Conservation (phyloP, 2,888 invertebrate genomes). For the Lasioglossum figueresi region DNA sequence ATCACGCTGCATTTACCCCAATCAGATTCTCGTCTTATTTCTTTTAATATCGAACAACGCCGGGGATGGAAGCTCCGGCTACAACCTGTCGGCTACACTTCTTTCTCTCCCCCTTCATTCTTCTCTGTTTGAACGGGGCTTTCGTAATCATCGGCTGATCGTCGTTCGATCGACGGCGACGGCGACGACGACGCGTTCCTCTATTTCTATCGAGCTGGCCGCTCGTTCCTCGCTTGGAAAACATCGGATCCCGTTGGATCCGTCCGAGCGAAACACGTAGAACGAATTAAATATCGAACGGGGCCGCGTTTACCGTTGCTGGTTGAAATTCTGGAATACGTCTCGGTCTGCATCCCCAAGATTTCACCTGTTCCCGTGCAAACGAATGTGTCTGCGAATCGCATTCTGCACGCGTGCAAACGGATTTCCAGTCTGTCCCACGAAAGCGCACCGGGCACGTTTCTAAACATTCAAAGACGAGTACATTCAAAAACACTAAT, state of each 20-base stretch:
- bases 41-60: not conserved
- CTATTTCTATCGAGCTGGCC: not conserved
- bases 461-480: no score
- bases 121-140: not conserved
- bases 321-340: not conserved
- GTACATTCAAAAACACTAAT: not conserved
- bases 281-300: conserved; percentile 11
- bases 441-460: not conserved
- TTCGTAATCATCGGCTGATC: conserved; percentile 33
- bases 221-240: not conserved
- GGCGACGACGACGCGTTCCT: not conserved
- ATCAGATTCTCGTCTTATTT: conserved; percentile 13
- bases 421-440: conserved; percentile 16
- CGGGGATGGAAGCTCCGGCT: not conserved
- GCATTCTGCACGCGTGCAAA: not conserved
- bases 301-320: not conserved
- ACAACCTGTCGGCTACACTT: not conserved
- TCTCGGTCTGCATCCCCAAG: conserved; percentile 5
- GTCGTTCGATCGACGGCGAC: conserved; percentile 12
- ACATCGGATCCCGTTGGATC: not conserved
- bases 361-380: conserved; percentile 8
- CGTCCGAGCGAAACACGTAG: not conserved
- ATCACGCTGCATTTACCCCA: conserved; percentile 22
- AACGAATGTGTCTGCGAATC: not conserved
- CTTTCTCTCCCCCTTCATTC: not conserved